Evolutionary conservation across 2,113 vertebrate species (phyloP).

Genomic region (Mastomys coucha): DNA sequence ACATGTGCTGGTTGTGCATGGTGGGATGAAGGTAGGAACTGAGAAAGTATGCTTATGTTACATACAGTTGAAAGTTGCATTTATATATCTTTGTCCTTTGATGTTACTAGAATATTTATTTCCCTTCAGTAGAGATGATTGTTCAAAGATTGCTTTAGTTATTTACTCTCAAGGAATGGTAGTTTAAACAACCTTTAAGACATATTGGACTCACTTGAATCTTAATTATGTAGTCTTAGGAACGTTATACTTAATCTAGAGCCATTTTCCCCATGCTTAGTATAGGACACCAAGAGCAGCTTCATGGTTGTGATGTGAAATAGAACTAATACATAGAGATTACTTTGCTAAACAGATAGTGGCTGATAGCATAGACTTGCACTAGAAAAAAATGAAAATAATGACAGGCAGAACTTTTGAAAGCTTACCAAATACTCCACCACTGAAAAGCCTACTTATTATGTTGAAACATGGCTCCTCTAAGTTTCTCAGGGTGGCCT

Average conservation of each 20-base stretch:
- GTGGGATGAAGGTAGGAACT: not conserved
- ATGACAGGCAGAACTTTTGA: not conserved
- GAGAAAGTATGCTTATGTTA: not conserved
- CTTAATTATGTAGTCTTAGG: not conserved
- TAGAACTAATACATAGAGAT: not conserved
- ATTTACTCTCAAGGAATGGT: not conserved
- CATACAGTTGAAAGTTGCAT: not conserved
- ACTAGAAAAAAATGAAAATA: not conserved
- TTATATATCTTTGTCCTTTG: not conserved
- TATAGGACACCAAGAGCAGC: not conserved
- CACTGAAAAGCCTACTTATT: not conserved
- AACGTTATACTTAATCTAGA: not conserved
- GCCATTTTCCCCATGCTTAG: not conserved
- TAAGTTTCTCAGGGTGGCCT: not conserved
- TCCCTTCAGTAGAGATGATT: not conserved
- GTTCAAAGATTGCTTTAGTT: not conserved
- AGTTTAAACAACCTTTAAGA: slow-evolving; percentile 25
- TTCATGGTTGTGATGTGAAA: not conserved
- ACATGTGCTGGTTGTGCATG: not conserved
- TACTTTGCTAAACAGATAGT: not conserved
- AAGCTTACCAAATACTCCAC: not conserved
- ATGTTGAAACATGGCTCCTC: not conserved
- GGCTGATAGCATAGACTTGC: not conserved
- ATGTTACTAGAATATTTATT: slow-evolving; percentile 15
- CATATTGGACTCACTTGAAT: slow-evolving; percentile 33